Evolutionary conservation across 35 echinoderm and acorn worm species (phyloP).

Genomic region (Chiridota heheva): DNA sequence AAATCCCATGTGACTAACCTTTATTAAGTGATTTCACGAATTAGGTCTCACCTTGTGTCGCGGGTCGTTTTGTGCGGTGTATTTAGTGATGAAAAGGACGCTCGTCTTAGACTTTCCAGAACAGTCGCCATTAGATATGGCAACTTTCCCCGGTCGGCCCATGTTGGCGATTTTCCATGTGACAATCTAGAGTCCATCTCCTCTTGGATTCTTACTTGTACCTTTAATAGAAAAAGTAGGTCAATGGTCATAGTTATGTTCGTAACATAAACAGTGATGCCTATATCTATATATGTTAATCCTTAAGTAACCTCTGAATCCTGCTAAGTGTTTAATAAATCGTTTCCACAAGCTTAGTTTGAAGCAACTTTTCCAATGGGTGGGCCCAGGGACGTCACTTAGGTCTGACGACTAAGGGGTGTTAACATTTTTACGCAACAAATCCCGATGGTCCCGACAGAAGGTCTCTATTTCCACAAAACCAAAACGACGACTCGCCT

Average conservation of each 20-base stretch:
- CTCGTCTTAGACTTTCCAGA: slow-evolving; percentile 65
- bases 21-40: neutral
- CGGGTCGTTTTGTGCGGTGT: slow-evolving; percentile 61
- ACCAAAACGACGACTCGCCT: no score
- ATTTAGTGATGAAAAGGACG: slow-evolving; percentile 76
- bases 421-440: no score
- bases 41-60: slow-evolving; percentile 67
- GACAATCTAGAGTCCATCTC: slow-evolving; percentile 40
- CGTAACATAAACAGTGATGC: neutral
- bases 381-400: no score
- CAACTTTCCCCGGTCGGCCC: slow-evolving; percentile 53
- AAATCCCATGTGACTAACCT: neutral
- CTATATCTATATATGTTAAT: no score
- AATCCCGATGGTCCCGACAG: no score
- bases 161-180: slow-evolving; percentile 7
- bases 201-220: slow-evolving; percentile 35
- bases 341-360: no score
- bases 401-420: no score
- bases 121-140: slow-evolving; percentile 81
- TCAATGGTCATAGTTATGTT: neutral
- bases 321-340: no score
- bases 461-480: no score
- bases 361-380: no score
- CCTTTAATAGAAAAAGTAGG: slow-evolving; percentile 27
- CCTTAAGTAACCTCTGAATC: no score